phyloP scores from a whole-genome alignment of 2,797 vertebrate genomes.

The Xiphorhynchus erythropygius region DNA sequence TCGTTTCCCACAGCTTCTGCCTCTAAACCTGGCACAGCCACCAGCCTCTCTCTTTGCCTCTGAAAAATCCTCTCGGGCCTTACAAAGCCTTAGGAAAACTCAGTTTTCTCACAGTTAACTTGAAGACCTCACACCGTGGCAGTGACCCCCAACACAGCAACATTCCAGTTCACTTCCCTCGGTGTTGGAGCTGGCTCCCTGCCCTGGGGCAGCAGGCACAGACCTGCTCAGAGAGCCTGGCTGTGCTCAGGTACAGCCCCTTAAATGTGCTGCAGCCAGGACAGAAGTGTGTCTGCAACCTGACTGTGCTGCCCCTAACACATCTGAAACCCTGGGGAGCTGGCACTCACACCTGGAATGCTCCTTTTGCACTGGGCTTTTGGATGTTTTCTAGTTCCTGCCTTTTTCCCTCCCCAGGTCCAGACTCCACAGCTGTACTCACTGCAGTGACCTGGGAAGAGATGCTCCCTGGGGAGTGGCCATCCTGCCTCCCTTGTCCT shows the following conservation, averaged over 20 bases:
- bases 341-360: background rate
- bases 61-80: background rate
- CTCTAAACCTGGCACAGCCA: background rate
- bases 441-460: background rate
- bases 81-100: background rate
- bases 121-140: background rate
- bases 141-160: accelerated
- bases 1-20: background rate
- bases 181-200: background rate
- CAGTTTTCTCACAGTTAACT: background rate
- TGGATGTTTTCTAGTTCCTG: background rate
- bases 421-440: background rate
- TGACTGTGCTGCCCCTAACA: background rate
- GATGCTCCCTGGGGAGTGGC: background rate
- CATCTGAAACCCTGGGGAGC: background rate
- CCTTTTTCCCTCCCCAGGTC: accelerated
- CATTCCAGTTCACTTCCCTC: background rate
- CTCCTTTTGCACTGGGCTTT: background rate
- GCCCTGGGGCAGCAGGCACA: background rate
- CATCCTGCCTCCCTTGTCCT: background rate
- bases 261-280: background rate
- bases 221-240: background rate
- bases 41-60: background rate
- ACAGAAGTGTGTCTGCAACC: background rate
- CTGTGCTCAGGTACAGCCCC: background rate